Evolutionary conservation across 2,888 invertebrate genomes (phyloP).

Genomic region (Pollenia amentaria): DNA sequence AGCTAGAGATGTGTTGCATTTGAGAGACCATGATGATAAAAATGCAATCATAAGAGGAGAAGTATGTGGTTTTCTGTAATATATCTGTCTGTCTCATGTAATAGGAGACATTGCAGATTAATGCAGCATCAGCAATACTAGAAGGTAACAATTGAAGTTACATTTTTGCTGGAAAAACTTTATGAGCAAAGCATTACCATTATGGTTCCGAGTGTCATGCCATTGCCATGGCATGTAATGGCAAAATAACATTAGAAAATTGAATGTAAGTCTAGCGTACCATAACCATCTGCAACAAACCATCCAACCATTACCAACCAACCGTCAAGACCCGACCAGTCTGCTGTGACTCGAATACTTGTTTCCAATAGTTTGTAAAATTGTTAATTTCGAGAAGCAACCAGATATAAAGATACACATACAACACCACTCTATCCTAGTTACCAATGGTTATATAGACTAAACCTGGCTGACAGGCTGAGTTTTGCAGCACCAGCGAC

Average conservation of each 20-base stretch:
- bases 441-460: conserved; percentile 60
- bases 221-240: conserved; percentile 10
- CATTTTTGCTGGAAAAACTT: conserved; percentile 64
- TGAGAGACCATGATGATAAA: conserved; percentile 38
- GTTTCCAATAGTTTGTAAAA: conserved; percentile 36
- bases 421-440: conserved; percentile 52
- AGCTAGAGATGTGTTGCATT: conserved; percentile 47
- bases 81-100: conserved; percentile 43
- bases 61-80: neutral
- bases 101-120: conserved; percentile 61
- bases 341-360: conserved; percentile 35
- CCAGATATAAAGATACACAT: neutral
- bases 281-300: conserved; percentile 62
- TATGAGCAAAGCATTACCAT: neutral
- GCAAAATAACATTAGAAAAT: conserved; percentile 62
- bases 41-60: conserved; percentile 18
- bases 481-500: conserved; percentile 13
- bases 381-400: conserved; percentile 38
- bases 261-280: conserved; percentile 44
- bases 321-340: conserved; percentile 28
- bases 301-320: conserved; percentile 41
- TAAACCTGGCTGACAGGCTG: conserved; percentile 54
- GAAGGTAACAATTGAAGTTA: conserved; percentile 50
- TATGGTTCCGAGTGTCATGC: conserved; percentile 5
- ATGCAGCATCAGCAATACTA: conserved; percentile 68